These are phyloP conservation scores for Autographa pulchrina DNA, from an alignment of 2,888 invertebrate genomes.

Conservation along the genomic window DNA sequence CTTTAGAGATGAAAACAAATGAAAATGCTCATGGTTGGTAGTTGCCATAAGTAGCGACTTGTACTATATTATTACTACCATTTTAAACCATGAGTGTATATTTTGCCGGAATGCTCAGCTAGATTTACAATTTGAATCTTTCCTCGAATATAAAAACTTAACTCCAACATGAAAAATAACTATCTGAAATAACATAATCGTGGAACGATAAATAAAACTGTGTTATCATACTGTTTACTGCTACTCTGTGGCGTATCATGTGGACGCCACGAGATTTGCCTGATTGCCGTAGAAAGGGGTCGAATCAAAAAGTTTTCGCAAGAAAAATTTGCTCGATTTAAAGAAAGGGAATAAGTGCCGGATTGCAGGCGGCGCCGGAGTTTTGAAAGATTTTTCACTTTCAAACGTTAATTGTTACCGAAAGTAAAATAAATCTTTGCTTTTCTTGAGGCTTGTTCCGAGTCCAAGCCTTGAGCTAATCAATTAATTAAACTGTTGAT, in stretches of 20 bases:
- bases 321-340: conserved; percentile 87
- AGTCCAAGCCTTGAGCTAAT: conserved; percentile 76
- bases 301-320: conserved; percentile 84
- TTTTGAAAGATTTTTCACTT: conserved; percentile 88
- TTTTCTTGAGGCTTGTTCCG: conserved; percentile 80
- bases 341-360: conserved; percentile 83
- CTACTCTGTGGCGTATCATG: conserved; percentile 65
- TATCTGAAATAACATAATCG: not conserved
- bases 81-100: no score
- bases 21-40: no score
- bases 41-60: no score
- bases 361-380: conserved; percentile 72
- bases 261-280: conserved; percentile 76
- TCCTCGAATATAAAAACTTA: not conserved
- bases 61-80: no score
- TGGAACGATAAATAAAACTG: not conserved
- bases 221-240: conserved; percentile 17
- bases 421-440: conserved; percentile 88
- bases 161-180: not conserved
- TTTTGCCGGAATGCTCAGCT: no score
- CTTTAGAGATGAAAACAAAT: not conserved
- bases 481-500: conserved; percentile 86
- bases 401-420: conserved; percentile 85
- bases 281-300: conserved; percentile 86
- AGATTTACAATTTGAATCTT: no score